Evolutionary conservation across 2,888 invertebrate species (phyloP).

Genomic region (Listrodromus nycthemerus): DNA sequence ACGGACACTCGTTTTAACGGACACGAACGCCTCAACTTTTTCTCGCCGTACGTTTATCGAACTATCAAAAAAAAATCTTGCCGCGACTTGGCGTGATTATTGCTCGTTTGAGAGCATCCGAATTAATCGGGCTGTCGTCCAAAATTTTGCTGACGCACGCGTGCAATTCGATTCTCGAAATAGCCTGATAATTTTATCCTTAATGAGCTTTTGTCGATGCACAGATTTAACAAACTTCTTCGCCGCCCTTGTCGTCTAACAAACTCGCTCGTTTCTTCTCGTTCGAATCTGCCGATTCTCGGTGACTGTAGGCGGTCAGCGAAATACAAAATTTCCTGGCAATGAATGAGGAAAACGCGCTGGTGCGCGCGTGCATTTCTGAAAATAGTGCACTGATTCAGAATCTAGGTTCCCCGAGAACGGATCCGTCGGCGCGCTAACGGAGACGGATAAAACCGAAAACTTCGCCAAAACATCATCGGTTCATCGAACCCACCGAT

Average conservation of each 20-base stretch:
- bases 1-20: not conserved
- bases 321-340: constrained; percentile 55
- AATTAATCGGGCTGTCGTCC: constrained; percentile 20
- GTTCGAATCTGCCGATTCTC: not conserved
- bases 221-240: not conserved
- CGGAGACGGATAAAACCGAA: constrained; percentile 50
- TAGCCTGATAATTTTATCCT: not conserved
- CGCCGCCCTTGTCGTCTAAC: not conserved
- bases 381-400: constrained; percentile 66
- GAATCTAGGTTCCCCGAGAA: constrained; percentile 51
- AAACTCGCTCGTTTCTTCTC: not conserved
- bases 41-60: not conserved
- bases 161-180: not conserved
- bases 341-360: constrained; percentile 58
- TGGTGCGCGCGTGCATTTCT: constrained; percentile 29
- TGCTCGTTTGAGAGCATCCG: not conserved
- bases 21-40: not conserved
- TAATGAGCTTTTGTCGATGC: not conserved
- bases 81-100: not conserved
- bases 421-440: constrained; percentile 18
- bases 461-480: constrained; percentile 57
- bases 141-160: constrained; percentile 27
- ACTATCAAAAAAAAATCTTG: constrained; percentile 2
- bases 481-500: constrained; percentile 60
- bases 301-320: not conserved